Base-by-base conservation (phyloP, 1,140 invertebrate genomes). In the Globodera ellingtonae region DNA sequence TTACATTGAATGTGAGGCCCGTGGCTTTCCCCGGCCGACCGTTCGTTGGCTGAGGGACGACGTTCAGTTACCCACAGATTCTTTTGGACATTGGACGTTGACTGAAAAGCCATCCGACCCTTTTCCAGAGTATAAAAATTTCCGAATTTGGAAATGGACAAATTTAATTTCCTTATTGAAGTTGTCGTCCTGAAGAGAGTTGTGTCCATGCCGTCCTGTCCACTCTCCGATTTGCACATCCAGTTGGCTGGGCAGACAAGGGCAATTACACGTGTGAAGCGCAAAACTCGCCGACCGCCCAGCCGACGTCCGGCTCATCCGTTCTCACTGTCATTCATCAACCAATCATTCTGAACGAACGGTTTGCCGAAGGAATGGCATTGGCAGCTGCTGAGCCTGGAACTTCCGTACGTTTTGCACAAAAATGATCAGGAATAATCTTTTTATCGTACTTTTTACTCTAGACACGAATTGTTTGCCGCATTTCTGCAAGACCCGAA, bases 21-120 rank as follows among this genome's bases (percentile, higher is more conserved):
- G 44, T 0, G 85, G 85, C 4, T 85, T 82, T 59, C 85, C 85
- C 10, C 75, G 72, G 13, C 85, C 85, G 8, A 62, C 75, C 35
- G 75, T 86, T 59, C 65, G 56, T 8, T 86, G 85, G 85, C 74
- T 79, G 46, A 85, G 84, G 67, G 81, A 87, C 80, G 85, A 75
- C 10, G 35, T 59, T 13, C 65, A 47, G 48, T 48, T 85, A 6
- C 47, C 59, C 50, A 50, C 59, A 18, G 82, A 78, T 18, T 46
- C 71, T 15, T 69, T 78, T 6, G 59, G 21, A 18, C 77, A 81
- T 70, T 83, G 82, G 82, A 50, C 71, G 44, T 47, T 79, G 69
- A 21, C 73, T 24, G 44, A 65, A 15, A 59, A 47, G 21, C 52
- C 21, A 10, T 18, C 50, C 24, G 56, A 62, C 56, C 13, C 56